Base-by-base conservation (phyloP, 2,888 invertebrate species). In the Ectropis crepuscularia region DNA sequence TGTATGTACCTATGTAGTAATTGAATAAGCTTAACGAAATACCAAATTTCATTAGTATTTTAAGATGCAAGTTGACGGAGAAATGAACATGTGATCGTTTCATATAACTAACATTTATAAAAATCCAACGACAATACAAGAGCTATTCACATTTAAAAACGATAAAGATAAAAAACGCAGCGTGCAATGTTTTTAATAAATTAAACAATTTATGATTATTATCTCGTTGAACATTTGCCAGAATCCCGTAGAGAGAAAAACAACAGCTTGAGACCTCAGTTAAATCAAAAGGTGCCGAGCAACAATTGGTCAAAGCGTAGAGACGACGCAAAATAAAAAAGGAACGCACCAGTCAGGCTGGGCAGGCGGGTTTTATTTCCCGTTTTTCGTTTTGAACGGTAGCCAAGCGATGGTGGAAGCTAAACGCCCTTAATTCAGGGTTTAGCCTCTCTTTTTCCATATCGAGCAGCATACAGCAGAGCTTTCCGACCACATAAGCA, bases 291-390 rank as follows among this genome's bases (percentile, higher is more conserved):
- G 73, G 67, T 74, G 69, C 72, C 74, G 78, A 80, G 82, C 85
- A 85, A 88, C 83, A 88, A 85, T 84, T 86, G 82, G 79, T 81
- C 78, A 79, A 78, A 80, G 80, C 78, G 77, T 77, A 76, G 74
- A 70, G 38, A 11, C 45, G 74, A 70, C 78, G 16, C 9, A 81
- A 74, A 76, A 73, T 70, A 74, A 79, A 79, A 81, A 81, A 73
- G 79, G 79, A 79, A 78, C 73, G 73, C 69, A 75, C 78, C 76
- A 74, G 73, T 71, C 72, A 74, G 72, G 71, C 74, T 75, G 73
- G 46, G 74, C 75, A 70, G 68, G 71, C 72, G 28, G 28, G 28
- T 53, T 80, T 83, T 82, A 77, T 81, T 82, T 81, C 77, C 75
- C 76, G 74, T 76, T 72, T 76, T 72, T 79, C 75, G 76, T 80